These are phyloP conservation scores for Tyto alba DNA, from an alignment of 2,113 vertebrate species.

Conservation along the genomic window DNA sequence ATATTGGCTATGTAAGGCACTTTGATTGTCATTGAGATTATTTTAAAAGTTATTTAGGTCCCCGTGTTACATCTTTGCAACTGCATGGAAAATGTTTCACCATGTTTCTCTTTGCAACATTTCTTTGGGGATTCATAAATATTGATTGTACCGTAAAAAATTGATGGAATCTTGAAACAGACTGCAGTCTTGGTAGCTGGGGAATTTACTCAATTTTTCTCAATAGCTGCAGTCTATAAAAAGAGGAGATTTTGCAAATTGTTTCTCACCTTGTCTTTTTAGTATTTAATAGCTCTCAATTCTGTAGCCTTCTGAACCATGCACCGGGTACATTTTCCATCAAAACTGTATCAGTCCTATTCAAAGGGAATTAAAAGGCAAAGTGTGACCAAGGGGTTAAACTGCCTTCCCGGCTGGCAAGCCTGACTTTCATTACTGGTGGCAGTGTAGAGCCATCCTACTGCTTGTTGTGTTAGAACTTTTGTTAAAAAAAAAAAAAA, in stretches of 20 bases:
- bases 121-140: constrained; percentile 99
- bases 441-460: constrained; percentile 32
- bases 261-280: constrained; percentile 86
- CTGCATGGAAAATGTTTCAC: constrained; percentile 74
- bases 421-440: constrained; percentile 17
- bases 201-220: constrained; percentile 92
- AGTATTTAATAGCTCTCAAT: constrained; percentile 85
- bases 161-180: constrained; percentile 89
- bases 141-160: constrained; percentile 98
- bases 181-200: constrained; percentile 78
- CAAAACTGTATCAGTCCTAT: constrained; percentile 71
- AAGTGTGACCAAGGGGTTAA: constrained; percentile 68
- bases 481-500: neutral
- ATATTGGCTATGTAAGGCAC: constrained; percentile 76
- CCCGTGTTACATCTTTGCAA: constrained; percentile 74
- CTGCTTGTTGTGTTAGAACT: neutral
- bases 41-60: constrained; percentile 86
- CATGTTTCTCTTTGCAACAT: constrained; percentile 89
- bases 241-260: constrained; percentile 88
- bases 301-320: constrained; percentile 74
- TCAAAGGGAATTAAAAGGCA: constrained; percentile 75
- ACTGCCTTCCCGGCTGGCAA: neutral
- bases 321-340: constrained; percentile 66
- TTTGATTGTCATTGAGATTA: constrained; percentile 85
- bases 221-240: constrained; percentile 88